Evolutionary conservation across 1,140 invertebrate genomes (phyloP), one percentile per base, ranked within the genome.

Genomic region (Aleiodes sp.): DNA sequence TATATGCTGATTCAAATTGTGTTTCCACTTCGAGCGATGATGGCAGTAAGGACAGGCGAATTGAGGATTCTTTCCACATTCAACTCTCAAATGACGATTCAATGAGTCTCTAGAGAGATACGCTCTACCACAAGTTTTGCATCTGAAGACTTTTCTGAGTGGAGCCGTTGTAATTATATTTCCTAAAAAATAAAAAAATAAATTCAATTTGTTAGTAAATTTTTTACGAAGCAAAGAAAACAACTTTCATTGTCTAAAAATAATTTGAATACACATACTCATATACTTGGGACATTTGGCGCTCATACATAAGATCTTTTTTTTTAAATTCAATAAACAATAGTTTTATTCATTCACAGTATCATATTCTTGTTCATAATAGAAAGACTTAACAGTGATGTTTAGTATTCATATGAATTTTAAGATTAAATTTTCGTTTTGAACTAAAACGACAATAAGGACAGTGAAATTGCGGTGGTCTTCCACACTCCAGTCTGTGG

Each of bases 401-500:
- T 57, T 64, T 71, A 12, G 70, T 71, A 14, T 37, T 46, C 31
- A 85, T 78, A 68, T 85, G 84, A 16, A 76, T 77, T 41, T 81
- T 71, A 65, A 86, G 52, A 72, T 84, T 85, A 70, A 82, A 83
- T 29, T 86, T 86, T 60, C 86, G 74, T 26, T 86, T 90, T 70
- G 88, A 87, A 74, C 88, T 82, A 74, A 84, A 86, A 28, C 73
- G 72, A 70, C 91, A 92, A 79, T 88, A 86, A 7, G 88, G 88
- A 73, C 91, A 92, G 73, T 88, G 87, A 82, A 91, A 91, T 78
- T 90, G 87, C 12, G 90, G 90, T 68, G 89, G 87, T 79, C 88
- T 88, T n/a, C 90, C 90, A 78, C 91, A 92, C 79, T 92, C 91
- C 69, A 90, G 86, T 73, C 88, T 88, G 70, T 90, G 84, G 81